phyloP scores from a whole-genome alignment of 2,113 vertebrate species.

The Benitochromis conjunctus region DNA sequence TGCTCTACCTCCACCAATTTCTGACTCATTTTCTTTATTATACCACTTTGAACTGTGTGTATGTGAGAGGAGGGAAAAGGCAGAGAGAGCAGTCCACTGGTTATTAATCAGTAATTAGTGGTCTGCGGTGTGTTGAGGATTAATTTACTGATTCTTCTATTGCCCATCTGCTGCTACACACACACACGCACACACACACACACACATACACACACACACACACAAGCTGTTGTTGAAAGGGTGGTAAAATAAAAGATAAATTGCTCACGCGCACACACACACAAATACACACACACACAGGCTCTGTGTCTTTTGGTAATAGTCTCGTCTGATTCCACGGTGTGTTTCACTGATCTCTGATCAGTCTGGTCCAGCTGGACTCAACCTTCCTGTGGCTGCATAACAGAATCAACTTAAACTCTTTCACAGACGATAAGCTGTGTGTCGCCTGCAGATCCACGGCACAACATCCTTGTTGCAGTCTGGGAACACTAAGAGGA shows the following conservation, averaged over 20 bases:
- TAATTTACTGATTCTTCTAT: conserved; percentile 58
- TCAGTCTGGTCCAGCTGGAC: conserved; percentile 43
- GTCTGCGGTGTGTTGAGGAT: conserved; percentile 57
- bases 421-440: conserved; percentile 41
- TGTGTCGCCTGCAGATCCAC: conserved; percentile 44
- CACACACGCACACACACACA: background rate
- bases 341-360: conserved; percentile 49
- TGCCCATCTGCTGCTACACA: conserved; percentile 53
- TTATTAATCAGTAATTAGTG: conserved; percentile 69
- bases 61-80: background rate
- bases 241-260: background rate
- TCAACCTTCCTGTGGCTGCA: conserved; percentile 38
- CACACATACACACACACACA: background rate
- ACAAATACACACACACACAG: background rate
- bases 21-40: background rate
- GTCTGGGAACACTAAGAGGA: background rate
- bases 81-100: conserved; percentile 29
- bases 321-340: conserved; percentile 49
- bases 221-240: background rate
- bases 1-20: background rate
- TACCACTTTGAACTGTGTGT: background rate
- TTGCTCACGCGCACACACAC: background rate
- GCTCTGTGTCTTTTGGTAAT: conserved; percentile 41
- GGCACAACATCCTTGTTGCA: conserved; percentile 13
- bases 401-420: conserved; percentile 37